Percentiles rank a stretch among this genome's conserved stretches.
Conservation (phyloP, 2,797 vertebrate genomes). For the Typhlichthys subterraneus region DNA sequence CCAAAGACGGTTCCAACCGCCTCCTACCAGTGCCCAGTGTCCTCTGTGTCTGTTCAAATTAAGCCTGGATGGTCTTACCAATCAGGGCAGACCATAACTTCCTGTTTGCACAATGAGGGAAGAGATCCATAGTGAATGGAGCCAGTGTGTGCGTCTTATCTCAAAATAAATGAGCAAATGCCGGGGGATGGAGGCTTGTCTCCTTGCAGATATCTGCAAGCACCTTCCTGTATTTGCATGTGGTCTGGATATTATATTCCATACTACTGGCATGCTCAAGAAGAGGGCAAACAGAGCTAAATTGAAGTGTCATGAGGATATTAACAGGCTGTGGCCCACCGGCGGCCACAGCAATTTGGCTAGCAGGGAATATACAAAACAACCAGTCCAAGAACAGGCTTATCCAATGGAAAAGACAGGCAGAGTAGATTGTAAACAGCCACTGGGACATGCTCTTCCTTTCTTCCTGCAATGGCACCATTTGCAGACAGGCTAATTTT, state of each 20-base stretch:
- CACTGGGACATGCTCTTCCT: conserved; percentile 29
- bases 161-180: conserved; percentile 13
- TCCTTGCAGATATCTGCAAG: neutral
- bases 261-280: conserved; percentile 3
- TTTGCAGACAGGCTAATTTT: conserved; percentile 25
- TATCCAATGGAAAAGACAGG: conserved; percentile 45
- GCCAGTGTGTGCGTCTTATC: conserved; percentile 3
- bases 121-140: conserved; percentile 9
- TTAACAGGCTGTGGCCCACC: conserved; percentile 48
- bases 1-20: neutral
- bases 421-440: conserved; percentile 48
- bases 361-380: conserved; percentile 42
- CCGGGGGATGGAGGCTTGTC: neutral
- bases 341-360: conserved; percentile 49
- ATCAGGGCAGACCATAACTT: conserved; percentile 7
- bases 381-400: conserved; percentile 38
- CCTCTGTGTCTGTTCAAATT: conserved; percentile 11
- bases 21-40: conserved; percentile 5
- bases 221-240: conserved; percentile 11
- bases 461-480: conserved; percentile 14
- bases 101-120: conserved; percentile 5
- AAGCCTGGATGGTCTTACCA: conserved; percentile 3
- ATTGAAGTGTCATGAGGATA: conserved; percentile 61
- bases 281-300: conserved; percentile 16
- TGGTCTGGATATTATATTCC: conserved; percentile 19